Evolutionary conservation across 2,797 vertebrate genomes (phyloP).

Genomic region (Adelosebastes latens): DNA sequence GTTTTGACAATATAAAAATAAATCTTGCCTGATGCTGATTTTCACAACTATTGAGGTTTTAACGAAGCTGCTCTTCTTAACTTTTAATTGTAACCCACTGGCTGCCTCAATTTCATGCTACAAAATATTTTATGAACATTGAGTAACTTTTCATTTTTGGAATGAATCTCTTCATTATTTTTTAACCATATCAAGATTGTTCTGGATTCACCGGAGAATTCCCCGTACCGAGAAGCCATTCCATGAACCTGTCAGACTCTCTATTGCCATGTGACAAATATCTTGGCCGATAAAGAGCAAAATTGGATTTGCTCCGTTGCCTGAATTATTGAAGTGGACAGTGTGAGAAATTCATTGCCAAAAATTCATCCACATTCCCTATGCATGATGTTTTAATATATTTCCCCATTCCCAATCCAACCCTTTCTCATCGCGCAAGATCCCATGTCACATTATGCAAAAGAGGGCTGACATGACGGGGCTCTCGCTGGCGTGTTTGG

Average conservation of each 20-base stretch:
- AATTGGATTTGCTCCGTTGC: slow-evolving; percentile 67
- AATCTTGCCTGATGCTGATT: neutral
- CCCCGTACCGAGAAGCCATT: slow-evolving; percentile 18
- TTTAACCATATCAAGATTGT: neutral
- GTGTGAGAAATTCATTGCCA: slow-evolving; percentile 63
- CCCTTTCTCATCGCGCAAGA: slow-evolving; percentile 3
- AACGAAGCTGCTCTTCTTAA: neutral
- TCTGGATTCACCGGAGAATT: slow-evolving; percentile 23
- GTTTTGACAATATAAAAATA: neutral
- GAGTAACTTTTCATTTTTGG: neutral
- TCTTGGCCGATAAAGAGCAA: slow-evolving; percentile 59
- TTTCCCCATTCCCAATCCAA: slow-evolving; percentile 34
- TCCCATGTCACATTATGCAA: slow-evolving; percentile 37
- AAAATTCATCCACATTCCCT: slow-evolving; percentile 58
- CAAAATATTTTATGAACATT: slow-evolving; percentile 8
- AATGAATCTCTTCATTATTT: slow-evolving; percentile 7
- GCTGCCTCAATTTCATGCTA: slow-evolving; percentile 1
- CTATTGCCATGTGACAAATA: slow-evolving; percentile 75
- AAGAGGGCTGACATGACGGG: slow-evolving; percentile 35
- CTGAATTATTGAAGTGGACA: slow-evolving; percentile 80
- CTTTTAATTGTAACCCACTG: neutral
- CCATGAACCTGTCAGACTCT: slow-evolving; percentile 60
- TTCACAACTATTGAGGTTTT: neutral
- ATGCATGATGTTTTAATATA: slow-evolving; percentile 58
- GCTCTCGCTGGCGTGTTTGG: neutral